phyloP scores from a whole-genome alignment of 2,888 invertebrate genomes.

The Eristalinus sepulchralis region DNA sequence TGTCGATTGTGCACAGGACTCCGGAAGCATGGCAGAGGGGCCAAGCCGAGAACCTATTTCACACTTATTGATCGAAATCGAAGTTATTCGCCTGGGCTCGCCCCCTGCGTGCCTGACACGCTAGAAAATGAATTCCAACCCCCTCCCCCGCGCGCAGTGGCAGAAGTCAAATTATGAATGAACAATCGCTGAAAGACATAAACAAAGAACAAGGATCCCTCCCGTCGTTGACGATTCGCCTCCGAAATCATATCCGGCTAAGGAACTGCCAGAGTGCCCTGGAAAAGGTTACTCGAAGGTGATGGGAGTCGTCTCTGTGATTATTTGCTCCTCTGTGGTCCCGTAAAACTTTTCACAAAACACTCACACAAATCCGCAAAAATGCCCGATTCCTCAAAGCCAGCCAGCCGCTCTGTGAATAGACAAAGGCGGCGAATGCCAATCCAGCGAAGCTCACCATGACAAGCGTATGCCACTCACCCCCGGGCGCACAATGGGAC shows the following conservation, averaged over 20 bases:
- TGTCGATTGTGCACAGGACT: conserved; percentile 33
- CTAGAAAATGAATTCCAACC: neutral
- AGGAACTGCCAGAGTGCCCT: neutral
- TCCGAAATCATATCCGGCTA: conserved; percentile 25
- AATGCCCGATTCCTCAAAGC: neutral
- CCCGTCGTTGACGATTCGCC: conserved; percentile 14
- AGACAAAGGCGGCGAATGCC: neutral
- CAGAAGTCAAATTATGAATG: conserved; percentile 24
- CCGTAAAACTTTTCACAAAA: neutral
- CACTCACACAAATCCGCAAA: neutral
- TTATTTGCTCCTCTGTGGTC: neutral
- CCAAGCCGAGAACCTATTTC: conserved; percentile 58
- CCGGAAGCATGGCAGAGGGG: neutral
- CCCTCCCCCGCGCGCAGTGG: neutral
- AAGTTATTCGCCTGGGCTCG: conserved; percentile 31
- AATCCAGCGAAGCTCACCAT: neutral
- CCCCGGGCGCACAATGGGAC: neutral
- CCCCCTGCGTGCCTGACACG: neutral
- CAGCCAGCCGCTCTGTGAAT: neutral
- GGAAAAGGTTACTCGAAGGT: neutral
- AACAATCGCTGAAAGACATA: conserved; percentile 4
- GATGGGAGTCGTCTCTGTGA: neutral
- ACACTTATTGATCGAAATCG: conserved; percentile 65
- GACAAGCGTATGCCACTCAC: neutral
- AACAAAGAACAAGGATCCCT: conserved; percentile 11